A percentile compares a stretch with the other conserved stretches of the same genome.
Conservation (phyloP, 64 coral and sea anemone species). For the Astreopora myriophthalma region DNA sequence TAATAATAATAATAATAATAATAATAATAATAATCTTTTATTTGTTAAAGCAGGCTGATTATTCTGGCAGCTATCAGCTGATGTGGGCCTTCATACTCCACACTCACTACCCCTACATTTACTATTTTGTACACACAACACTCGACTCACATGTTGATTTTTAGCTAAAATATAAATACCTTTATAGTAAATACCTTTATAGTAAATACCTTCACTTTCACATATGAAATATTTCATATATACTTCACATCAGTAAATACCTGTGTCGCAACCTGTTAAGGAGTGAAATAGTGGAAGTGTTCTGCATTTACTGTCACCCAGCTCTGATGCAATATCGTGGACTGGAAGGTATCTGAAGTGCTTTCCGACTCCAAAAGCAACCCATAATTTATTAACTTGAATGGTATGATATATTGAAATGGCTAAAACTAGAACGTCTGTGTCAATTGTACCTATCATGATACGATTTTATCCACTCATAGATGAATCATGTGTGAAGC, state of each 20-base stretch:
- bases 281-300: background rate
- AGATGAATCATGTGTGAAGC: background rate
- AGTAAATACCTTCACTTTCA: too few species aligned
- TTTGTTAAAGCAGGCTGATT: too few species aligned
- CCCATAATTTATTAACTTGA: conserved; percentile 8
- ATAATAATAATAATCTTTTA: too few species aligned
- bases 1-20: too few species aligned
- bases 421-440: conserved; percentile 12
- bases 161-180: background rate
- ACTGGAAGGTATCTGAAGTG: conserved; percentile 45
- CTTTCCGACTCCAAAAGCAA: conserved; percentile 55
- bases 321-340: background rate
- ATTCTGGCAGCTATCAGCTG: too few species aligned
- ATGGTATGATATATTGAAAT: background rate
- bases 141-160: background rate
- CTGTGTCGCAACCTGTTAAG: background rate
- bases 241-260: too few species aligned
- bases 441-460: background rate
- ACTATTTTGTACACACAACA: background rate
- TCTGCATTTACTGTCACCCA: background rate
- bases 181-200: background rate
- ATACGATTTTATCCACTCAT: background rate
- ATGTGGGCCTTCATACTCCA: background rate
- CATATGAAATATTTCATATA: too few species aligned
- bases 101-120: background rate